A percentile compares a stretch with the other conserved stretches of the same genome.
phyloP scores from a whole-genome alignment of 1,140 invertebrate species.

The Leptinotarsa lineolata region DNA sequence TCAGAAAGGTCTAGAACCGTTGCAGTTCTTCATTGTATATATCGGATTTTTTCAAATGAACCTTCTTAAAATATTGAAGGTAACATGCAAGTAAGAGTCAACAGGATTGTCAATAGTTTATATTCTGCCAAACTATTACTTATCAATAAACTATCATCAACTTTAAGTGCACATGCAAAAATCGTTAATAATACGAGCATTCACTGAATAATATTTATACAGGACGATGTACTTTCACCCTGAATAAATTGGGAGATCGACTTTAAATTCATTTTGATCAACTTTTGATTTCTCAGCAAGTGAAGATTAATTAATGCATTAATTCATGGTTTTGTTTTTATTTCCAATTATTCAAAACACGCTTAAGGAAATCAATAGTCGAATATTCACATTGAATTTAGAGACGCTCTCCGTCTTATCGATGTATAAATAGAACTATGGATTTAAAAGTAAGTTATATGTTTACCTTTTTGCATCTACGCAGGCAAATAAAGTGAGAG shows the following conservation, averaged over 20 bases:
- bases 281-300: too few species aligned
- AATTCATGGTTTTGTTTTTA: too few species aligned
- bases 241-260: too few species aligned
- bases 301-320: too few species aligned
- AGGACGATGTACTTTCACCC: not conserved
- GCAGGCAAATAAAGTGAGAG: constrained; percentile 32
- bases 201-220: not conserved
- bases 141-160: not conserved
- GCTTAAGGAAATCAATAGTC: not conserved
- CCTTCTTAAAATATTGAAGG: not conserved
- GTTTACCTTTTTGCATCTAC: constrained; percentile 38
- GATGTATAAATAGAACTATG: not conserved
- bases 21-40: too few species aligned
- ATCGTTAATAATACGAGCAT: not conserved
- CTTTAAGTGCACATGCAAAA: constrained; percentile 2
- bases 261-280: too few species aligned
- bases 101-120: not conserved
- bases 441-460: constrained; percentile 26
- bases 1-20: too few species aligned
- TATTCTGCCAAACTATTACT: not conserved
- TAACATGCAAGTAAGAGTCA: not conserved
- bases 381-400: not conserved
- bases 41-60: too few species aligned
- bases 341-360: too few species aligned
- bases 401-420: not conserved